Base-by-base conservation (phyloP, 2,797 vertebrate species). In the Ctenosaura bakeri region DNA sequence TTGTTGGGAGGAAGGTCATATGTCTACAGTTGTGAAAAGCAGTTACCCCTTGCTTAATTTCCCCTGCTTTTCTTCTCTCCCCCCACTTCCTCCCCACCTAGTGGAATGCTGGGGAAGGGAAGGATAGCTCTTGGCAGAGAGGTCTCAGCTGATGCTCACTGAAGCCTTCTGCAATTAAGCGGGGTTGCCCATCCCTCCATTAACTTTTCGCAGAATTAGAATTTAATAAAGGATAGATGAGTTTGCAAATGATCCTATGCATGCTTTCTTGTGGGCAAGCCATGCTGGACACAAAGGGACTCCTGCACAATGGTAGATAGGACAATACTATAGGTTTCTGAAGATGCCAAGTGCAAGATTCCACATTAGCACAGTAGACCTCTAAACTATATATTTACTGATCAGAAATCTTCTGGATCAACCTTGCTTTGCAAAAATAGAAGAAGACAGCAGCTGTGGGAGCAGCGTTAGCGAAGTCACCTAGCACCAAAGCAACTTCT, bases 341-440 rank as follows among this genome's bases (percentile, higher is more conserved):
- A 77, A 32, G 69, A 66, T 76, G 13, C 26, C 81, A 64, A 64
- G 50, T n/a, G 77, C 54, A 78, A 78, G 3, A 54, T 16, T 89
- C 24, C 22, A 89, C 52, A 74, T 83, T 29, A 88, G 26, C 3
- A 46, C 18, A 54, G 1, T 6, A 73, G 38, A 66, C 22, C 32
- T 20, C 1, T n/a, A 66, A 26, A 69, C 62, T 77, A 52, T 24
- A 29, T 35, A 16, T 24, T 71, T 69, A 71, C 10, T 42, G 35
- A 69, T 52, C n/a, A 52, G 50, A 42, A 88, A 71, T 54, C 13
- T 32, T 88, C 22, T 71, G 69, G 66, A n/a, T 26, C 86, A 86
- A 66, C 12, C 35, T 22, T 5, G 22, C 35, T 80, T 64, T 69
- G 62, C 77, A 88, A 80, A 88, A n/a, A 32, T 35, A 10, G 13